Evolutionary conservation across 1,140 invertebrate species (phyloP).

Genomic region (Dinoponera quadriceps): DNA sequence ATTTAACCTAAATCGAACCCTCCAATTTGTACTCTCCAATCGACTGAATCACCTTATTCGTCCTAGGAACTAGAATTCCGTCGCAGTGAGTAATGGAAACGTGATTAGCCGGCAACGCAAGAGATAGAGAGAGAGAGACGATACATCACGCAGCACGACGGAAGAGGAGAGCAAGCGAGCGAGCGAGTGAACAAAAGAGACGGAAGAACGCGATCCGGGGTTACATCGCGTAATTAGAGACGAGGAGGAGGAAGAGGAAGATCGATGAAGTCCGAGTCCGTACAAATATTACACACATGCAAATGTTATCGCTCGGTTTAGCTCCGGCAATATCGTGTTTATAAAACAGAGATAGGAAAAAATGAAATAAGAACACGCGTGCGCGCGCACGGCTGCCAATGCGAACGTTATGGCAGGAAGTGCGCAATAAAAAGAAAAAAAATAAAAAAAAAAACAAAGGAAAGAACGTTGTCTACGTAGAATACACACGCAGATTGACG

Average conservation of each 20-base stretch:
- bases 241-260: background rate
- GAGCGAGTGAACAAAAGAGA: conserved; percentile 33
- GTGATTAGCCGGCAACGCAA: background rate
- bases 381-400: background rate
- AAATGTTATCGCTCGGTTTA: background rate
- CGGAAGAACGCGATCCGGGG: background rate
- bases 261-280: background rate
- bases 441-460: too few relatives aligned
- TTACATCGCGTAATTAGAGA: too few relatives aligned
- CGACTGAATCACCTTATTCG: conserved; percentile 63
- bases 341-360: conserved; percentile 1
- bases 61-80: conserved; percentile 43
- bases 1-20: conserved; percentile 18
- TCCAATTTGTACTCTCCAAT: conserved; percentile 18
- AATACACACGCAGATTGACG: too few relatives aligned
- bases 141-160: too few relatives aligned
- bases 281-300: background rate
- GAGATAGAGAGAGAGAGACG: background rate
- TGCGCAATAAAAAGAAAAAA: background rate
- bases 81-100: conserved; percentile 49
- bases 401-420: conserved; percentile 18
- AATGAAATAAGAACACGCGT: background rate
- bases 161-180: background rate
- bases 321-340: background rate
- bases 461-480: background rate